Base-by-base conservation (phyloP, 2,797 vertebrate species). In the Dendrocincla tyrannina region DNA sequence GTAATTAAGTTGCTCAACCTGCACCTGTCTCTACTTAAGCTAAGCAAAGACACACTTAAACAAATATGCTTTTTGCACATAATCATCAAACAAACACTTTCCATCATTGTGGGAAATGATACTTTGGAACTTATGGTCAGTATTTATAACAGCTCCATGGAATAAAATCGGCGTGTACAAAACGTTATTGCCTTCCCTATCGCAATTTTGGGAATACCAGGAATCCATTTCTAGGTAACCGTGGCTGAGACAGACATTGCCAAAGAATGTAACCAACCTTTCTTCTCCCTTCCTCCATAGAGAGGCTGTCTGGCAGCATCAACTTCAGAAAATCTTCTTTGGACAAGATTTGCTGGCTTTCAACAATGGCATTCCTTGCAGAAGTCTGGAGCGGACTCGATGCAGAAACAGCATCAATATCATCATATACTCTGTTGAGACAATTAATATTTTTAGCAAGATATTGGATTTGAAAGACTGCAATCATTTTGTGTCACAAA, bases 321-420 rank as follows among this genome's bases (percentile, higher is more conserved):
- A 99, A 59, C 96, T 99, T 99, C 93, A 98, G 96, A 93, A 99
- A 99, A 84, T 99, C 99, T 93, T 99, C 99, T 97, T 99, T 99
- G 33, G 99, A 98, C 89, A 99, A 97, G 49, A 98, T 97, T 82
- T 98, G 98, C 37, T 98, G 98, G 18, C 98, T 97, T 95, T 98
- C 98, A 50, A 97, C 97, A 79, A 96, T 78, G 13, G 97, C 44
- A 24, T 98, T 98, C 69, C 97, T 98, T 62, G 97, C 97, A 3
- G 97, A 96, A 17, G 97, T 95, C 86, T 98, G 98, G 68, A 98
- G 98, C 67, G 95, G 98, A 92, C 98, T 98, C 1, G 98, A 98
- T 3, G 96, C 46, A 52, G 75, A 97, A 96, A 98, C 82, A 89
- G 98, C 98, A 84, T 98, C 98, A 79, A 97, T 94, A 81, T 98